Conservation (phyloP, 2,113 vertebrate genomes). For the Xenopus borealis region DNA sequence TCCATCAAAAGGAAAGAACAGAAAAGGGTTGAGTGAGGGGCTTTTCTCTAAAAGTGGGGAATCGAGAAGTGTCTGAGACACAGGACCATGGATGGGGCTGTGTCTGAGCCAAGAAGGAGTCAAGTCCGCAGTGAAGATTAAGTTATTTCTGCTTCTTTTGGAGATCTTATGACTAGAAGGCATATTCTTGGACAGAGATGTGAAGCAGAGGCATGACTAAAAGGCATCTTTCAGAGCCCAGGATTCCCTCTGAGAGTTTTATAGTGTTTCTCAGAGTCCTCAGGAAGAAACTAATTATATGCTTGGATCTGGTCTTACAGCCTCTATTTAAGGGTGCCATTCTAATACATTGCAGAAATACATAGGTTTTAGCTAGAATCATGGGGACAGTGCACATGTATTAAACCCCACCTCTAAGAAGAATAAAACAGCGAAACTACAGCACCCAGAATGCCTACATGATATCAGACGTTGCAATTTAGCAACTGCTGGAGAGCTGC, state of each 20-base stretch:
- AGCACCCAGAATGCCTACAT: no score
- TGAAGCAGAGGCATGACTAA: constrained; percentile 22
- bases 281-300: constrained; percentile 26
- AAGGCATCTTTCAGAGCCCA: constrained; percentile 25
- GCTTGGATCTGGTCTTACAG: background rate
- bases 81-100: constrained; percentile 32
- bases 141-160: constrained; percentile 37
- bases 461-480: no score
- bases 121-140: constrained; percentile 36
- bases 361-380: no score
- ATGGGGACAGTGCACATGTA: no score
- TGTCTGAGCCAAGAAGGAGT: constrained; percentile 41
- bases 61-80: constrained; percentile 23
- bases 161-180: constrained; percentile 35
- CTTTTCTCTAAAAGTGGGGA: constrained; percentile 34
- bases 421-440: no score
- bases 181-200: constrained; percentile 41
- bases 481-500: no score
- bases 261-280: constrained; percentile 18
- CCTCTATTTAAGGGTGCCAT: background rate
- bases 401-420: no score
- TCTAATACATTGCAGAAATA: background rate
- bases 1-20: constrained; percentile 49
- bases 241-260: constrained; percentile 11
- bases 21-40: constrained; percentile 47